phyloP scores from a whole-genome alignment of 2,113 vertebrate genomes.

The Physeter macrocephalus region DNA sequence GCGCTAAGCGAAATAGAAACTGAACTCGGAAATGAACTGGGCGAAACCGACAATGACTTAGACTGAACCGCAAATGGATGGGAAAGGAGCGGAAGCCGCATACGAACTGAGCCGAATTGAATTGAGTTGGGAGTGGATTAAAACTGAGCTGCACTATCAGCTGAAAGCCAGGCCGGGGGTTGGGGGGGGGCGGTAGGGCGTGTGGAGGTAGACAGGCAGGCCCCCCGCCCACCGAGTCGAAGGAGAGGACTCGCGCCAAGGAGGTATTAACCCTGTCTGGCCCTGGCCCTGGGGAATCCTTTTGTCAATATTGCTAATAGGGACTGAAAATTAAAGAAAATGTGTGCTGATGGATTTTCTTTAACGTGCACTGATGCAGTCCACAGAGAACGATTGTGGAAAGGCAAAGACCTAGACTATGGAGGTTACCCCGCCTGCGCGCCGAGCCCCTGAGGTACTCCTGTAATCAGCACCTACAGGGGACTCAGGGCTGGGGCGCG shows the following conservation, averaged over 20 bases:
- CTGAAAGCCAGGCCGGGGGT: fast-evolving
- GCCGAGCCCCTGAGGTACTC: fast-evolving
- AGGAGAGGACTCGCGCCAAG: no score
- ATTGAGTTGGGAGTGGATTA: neutral
- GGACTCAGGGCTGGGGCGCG: fast-evolving
- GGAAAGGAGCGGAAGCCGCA: neutral
- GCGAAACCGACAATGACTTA: neutral
- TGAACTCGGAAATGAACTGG: neutral
- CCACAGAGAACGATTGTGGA: neutral
- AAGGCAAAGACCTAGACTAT: neutral
- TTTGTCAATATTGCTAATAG: neutral
- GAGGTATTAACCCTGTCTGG: fast-evolving
- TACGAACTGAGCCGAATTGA: fast-evolving
- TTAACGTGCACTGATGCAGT: neutral
- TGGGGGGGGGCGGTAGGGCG: no score
- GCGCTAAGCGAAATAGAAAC: neutral
- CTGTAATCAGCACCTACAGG: fast-evolving
- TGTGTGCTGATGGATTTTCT: neutral
- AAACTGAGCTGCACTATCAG: neutral
- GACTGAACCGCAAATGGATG: neutral
- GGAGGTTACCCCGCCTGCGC: fast-evolving
- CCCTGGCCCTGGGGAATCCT: neutral
- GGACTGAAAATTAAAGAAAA: constrained; percentile 41
- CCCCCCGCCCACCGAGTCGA: fast-evolving
- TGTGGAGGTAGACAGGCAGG: fast-evolving